Conservation (phyloP, 2,113 vertebrate species). For the Odontesthes bonariensis region DNA sequence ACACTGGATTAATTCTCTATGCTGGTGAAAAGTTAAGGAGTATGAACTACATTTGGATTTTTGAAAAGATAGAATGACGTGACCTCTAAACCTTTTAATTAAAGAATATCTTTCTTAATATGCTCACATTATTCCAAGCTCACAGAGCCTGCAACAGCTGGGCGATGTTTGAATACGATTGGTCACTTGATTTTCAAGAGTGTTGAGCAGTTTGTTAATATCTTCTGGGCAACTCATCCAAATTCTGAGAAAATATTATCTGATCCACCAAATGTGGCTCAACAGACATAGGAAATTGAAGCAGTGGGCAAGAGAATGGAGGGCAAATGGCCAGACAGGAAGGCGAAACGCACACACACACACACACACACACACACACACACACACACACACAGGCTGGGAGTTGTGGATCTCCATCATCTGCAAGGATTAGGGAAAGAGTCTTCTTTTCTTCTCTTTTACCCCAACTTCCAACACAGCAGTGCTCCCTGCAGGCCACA, state of each 20-base stretch:
- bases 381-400: slow-evolving; percentile 9
- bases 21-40: no score
- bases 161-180: not conserved
- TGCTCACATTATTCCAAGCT: not conserved
- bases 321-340: slow-evolving; percentile 8
- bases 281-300: slow-evolving; percentile 18
- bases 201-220: not conserved
- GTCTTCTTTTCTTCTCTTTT: slow-evolving; percentile 27
- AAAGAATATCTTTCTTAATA: not conserved
- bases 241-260: not conserved
- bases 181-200: not conserved
- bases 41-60: no score
- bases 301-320: not conserved
- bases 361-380: slow-evolving; percentile 1
- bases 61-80: no score
- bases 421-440: slow-evolving; percentile 31
- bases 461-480: slow-evolving; percentile 46
- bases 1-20: no score
- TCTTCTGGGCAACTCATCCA: slow-evolving; percentile 1
- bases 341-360: not conserved
- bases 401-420: slow-evolving; percentile 1
- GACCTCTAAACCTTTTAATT: no score
- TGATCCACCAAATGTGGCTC: slow-evolving; percentile 15
- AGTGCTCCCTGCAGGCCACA: slow-evolving; percentile 71
- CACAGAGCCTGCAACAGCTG: not conserved